phyloP scores from a whole-genome alignment of 1,140 invertebrate species.

The Drosophila paulistorum region DNA sequence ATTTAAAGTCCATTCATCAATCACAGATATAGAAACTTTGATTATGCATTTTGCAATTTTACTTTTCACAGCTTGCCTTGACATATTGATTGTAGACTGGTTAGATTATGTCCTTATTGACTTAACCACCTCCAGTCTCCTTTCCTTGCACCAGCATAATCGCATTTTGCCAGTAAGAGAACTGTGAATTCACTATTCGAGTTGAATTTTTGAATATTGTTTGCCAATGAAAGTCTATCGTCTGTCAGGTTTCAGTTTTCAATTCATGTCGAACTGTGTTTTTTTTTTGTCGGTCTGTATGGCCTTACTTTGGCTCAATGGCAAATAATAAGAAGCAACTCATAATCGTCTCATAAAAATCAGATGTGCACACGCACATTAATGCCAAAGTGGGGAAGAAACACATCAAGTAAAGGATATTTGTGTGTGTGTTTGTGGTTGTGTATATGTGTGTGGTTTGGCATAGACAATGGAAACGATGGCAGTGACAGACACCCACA shows the following conservation, averaged over 20 bases:
- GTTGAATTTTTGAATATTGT: neutral
- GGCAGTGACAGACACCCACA: slow-evolving; percentile 57
- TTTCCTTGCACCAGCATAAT: neutral
- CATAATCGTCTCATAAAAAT: slow-evolving; percentile 81
- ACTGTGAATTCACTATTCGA: neutral
- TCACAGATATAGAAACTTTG: neutral
- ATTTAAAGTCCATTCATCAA: too few relatives aligned
- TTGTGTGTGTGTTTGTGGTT: neutral
- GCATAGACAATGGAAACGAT: slow-evolving; percentile 68
- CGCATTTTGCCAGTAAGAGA: neutral
- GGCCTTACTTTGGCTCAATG: slow-evolving; percentile 65
- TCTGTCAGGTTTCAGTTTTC: neutral
- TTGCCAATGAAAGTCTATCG: neutral
- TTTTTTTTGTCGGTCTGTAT: slow-evolving; percentile 40
- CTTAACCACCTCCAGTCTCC: too few relatives aligned
- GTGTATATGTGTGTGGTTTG: slow-evolving; percentile 54
- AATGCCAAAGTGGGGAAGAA: slow-evolving; percentile 41
- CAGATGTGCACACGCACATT: slow-evolving; percentile 73
- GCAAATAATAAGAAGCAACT: slow-evolving; percentile 79
- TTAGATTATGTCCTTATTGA: neutral
- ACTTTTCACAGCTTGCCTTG: neutral
- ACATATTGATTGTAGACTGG: neutral
- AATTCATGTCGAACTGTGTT: slow-evolving; percentile 2
- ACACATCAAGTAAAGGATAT: slow-evolving; percentile 29
- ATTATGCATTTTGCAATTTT: neutral